Evolutionary conservation across 2,797 vertebrate genomes (phyloP), one percentile per base, ranked within the genome.

Genomic region (Notolabrus celidotus): DNA sequence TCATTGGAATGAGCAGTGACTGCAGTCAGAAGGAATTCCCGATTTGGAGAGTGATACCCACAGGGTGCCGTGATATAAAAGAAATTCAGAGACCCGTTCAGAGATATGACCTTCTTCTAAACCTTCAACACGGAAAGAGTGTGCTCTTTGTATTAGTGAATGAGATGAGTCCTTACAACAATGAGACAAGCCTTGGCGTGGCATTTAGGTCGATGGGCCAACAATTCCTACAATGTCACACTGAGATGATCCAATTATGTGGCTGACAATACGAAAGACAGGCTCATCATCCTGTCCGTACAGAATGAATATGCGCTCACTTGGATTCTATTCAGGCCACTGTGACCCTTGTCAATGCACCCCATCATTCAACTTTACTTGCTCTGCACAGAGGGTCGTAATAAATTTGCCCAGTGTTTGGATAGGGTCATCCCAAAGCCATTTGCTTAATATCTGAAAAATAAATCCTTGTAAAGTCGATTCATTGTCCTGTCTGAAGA

Each of bases 1-100:
- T 89, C 88, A 65, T 74, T 67, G 81, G 80, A 76, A 90, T 88
- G 88, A 83, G 69, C 65, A 60, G 60, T 92, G 92, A 93, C 85
- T 88, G 22, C 53, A 83, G 62, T 76, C 79, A 69, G 73, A 27
- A 76, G 86, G 89, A 92, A 92, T 93, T 80, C 46, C 59, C 80
- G 86, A 83, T 90, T 81, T 60, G 66, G 69, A 65, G 74, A 57
- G 76, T 71, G 81, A 90, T 89, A 84, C 83, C 84, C 89, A 89
- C 83, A 83, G 87, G 87, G 87, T 84, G 63, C 79, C 22, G 61
- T 78, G 53, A 76, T 84, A 86, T 86, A 88, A 85, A 90, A 86
- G 83, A 89, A 88, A 86, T 79, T 74, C 79, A 69, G 86, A 84
- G 19, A 54, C 58, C 57, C 2, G 67, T 71, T 85, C 71, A 77